A percentile compares a stretch with the other conserved stretches of the same genome.
phyloP scores from a whole-genome alignment of 2,113 vertebrate genomes.

The Nansenia antarctica region DNA sequence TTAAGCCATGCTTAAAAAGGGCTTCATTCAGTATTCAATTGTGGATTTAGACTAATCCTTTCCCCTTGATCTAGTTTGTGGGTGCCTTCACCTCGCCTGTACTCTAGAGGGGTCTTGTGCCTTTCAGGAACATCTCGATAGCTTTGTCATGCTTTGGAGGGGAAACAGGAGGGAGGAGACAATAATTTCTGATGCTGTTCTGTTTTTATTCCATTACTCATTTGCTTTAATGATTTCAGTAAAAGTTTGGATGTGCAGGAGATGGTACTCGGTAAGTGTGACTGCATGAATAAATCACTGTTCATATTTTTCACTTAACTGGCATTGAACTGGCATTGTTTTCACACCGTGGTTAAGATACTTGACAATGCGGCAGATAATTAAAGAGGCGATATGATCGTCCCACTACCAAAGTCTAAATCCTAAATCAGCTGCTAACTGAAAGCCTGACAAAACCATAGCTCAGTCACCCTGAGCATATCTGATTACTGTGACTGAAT shows the following conservation, averaged over 20 bases:
- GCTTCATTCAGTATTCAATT: conserved; percentile 28
- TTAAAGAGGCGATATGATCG: not conserved
- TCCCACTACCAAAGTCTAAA: not conserved
- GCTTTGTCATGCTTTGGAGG: not conserved
- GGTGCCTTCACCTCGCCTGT: not conserved
- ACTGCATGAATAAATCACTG: not conserved
- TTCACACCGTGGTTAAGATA: not conserved
- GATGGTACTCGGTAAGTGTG: not conserved
- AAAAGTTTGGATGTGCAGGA: not conserved
- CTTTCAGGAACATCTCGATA: not conserved
- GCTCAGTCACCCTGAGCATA: not conserved
- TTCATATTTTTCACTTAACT: not conserved
- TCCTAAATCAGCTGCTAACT: conserved; percentile 1
- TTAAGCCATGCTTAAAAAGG: not conserved
- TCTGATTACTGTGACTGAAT: not conserved
- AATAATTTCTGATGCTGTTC: not conserved
- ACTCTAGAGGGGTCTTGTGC: not conserved
- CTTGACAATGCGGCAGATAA: not conserved
- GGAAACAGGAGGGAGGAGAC: not conserved
- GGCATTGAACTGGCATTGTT: not conserved
- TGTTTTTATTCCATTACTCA: not conserved
- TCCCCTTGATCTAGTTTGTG: conserved; percentile 21
- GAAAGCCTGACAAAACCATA: not conserved
- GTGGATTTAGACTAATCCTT: conserved; percentile 42
- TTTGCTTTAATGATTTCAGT: not conserved